Evolutionary conservation across 23 tunicate genomes (phyloP).

Genomic region (Diplosoma virens): DNA sequence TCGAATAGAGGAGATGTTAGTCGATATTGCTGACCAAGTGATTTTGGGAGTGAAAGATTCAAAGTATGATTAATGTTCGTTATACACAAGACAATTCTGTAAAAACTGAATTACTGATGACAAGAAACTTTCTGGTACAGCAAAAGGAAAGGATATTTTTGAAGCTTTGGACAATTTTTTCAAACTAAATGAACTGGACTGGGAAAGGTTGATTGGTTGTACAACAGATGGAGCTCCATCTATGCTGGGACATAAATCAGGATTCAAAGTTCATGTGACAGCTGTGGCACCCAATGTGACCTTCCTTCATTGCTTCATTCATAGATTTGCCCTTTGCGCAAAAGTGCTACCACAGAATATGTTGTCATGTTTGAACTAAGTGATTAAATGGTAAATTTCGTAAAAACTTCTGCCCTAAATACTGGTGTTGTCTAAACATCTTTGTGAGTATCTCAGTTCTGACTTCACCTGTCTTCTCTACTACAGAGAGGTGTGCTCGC

Average conservation of each 20-base stretch:
- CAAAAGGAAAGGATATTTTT: slow-evolving; percentile 39
- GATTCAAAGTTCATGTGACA: slow-evolving; percentile 58
- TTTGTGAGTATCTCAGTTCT: slow-evolving; percentile 31
- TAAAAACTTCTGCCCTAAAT: slow-evolving; percentile 36
- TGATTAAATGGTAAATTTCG: slow-evolving; percentile 57
- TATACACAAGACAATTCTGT: slow-evolving; percentile 47
- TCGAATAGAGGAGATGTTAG: slow-evolving; percentile 49
- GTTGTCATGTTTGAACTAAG: slow-evolving; percentile 44
- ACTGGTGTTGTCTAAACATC: slow-evolving; percentile 44
- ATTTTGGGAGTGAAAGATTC: slow-evolving; percentile 33
- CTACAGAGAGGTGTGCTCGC: slow-evolving; percentile 47
- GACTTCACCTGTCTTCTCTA: slow-evolving; percentile 43
- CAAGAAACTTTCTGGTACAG: slow-evolving; percentile 35
- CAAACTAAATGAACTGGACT: slow-evolving; percentile 56
- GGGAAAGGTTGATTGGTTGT: slow-evolving; percentile 41
- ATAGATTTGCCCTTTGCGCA: slow-evolving; percentile 61
- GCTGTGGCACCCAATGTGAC: slow-evolving; percentile 58
- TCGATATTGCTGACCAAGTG: slow-evolving; percentile 40
- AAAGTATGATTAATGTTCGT: slow-evolving; percentile 35
- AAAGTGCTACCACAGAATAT: slow-evolving; percentile 47
- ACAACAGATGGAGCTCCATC: slow-evolving; percentile 52
- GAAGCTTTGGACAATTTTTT: slow-evolving; percentile 42
- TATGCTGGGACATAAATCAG: slow-evolving; percentile 60
- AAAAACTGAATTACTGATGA: slow-evolving; percentile 42
- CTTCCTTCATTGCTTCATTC: slow-evolving; percentile 48